phyloP scores from a whole-genome alignment of 2,888 invertebrate species.

The Leptopilina syphax region DNA sequence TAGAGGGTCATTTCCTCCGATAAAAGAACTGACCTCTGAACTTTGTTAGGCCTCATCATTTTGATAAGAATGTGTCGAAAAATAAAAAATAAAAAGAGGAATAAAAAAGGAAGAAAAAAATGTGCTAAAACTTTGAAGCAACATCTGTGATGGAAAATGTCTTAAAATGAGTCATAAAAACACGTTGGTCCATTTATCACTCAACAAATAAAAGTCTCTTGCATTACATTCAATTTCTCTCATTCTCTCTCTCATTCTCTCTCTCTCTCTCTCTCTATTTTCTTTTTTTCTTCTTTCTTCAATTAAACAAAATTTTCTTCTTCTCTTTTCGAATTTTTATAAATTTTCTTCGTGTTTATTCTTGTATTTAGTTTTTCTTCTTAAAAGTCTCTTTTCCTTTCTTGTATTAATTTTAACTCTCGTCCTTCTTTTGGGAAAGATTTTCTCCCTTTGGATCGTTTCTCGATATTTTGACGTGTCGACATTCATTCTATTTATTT shows the following conservation, averaged over 20 bases:
- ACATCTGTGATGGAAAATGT: conserved; percentile 47
- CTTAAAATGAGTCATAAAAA: conserved; percentile 30
- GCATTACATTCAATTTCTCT: conserved; percentile 26
- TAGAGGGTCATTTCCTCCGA: conserved; percentile 58
- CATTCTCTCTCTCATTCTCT: neutral
- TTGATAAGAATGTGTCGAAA: conserved; percentile 56
- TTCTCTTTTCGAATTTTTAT: no score
- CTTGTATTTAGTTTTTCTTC: no score
- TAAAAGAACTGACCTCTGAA: conserved; percentile 60
- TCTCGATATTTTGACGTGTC: neutral
- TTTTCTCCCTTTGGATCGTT: no score
- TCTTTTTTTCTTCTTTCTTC: no score
- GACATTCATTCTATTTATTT: neutral
- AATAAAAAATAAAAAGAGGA: conserved; percentile 43
- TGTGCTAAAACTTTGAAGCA: conserved; percentile 55
- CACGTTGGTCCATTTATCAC: conserved; percentile 39
- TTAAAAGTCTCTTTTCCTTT: no score
- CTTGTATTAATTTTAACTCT: no score
- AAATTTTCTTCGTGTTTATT: no score
- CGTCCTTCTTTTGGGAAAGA: no score
- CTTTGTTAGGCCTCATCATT: conserved; percentile 51
- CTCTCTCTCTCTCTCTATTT: neutral
- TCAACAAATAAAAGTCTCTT: conserved; percentile 29
- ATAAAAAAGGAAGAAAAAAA: conserved; percentile 40
- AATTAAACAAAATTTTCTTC: no score